These are phyloP conservation scores for Gallinago paraguaiae DNA, from an alignment of 2,113 vertebrate genomes.

Conservation along the genomic window DNA sequence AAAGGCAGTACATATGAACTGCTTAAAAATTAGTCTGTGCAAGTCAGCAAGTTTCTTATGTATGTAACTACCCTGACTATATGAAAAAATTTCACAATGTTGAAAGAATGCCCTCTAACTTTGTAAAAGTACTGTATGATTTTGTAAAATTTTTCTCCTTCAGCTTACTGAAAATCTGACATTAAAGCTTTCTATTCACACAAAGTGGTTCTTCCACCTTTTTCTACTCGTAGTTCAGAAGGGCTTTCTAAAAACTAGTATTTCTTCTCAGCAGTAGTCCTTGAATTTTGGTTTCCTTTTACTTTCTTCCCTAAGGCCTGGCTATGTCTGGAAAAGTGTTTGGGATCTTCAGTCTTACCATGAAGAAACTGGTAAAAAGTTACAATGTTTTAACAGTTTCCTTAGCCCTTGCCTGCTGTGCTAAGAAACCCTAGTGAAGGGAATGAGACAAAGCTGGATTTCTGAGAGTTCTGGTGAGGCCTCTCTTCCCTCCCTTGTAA, in stretches of 20 bases:
- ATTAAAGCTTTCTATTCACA: neutral
- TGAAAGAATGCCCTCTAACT: neutral
- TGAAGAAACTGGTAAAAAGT: neutral
- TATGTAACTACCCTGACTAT: neutral
- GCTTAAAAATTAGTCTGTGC: neutral
- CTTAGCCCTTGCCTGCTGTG: neutral
- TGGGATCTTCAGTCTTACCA: neutral
- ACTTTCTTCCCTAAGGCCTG: neutral
- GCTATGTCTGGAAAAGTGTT: neutral
- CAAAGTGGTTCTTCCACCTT: neutral
- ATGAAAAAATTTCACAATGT: neutral
- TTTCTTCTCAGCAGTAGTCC: neutral
- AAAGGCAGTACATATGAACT: neutral
- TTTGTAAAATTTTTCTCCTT: neutral
- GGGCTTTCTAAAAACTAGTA: neutral
- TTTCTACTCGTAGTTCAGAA: neutral
- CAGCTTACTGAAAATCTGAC: neutral
- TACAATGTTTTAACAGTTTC: neutral
- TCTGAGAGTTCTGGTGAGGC: neutral
- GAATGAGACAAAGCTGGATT: accelerated
- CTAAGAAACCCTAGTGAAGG: no score
- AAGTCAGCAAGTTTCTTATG: neutral
- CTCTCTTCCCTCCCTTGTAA: neutral
- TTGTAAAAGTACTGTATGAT: neutral
- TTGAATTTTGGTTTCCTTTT: neutral